Base-by-base conservation (phyloP, 1,140 invertebrate species). In the Apis florea region DNA sequence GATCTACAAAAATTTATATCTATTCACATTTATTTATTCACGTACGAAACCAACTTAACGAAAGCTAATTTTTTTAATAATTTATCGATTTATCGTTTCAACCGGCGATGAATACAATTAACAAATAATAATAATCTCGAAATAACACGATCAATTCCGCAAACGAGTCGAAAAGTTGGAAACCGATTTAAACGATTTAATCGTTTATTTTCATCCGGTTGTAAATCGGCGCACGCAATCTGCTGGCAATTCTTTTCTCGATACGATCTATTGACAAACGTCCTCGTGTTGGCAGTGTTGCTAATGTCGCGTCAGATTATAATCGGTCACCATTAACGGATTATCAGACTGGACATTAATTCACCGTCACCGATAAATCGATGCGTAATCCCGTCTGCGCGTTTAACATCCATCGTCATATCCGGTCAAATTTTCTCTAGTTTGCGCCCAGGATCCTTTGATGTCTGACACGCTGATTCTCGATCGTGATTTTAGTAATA, bases 251-350 rank as follows among this genome's bases (percentile, higher is more conserved):
- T 53, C 49, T 66, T 66, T 17, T 19, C 8, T 0, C 21, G 13
- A 40, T 26, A 17, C 13, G 15, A 51, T 40, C 21, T 6, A 51
- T 61, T 66, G 70, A 73, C 59, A 54, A 74, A 58, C 19, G n/a
- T 53, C n/a, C 40, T 2, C 6, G n/a, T 10, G 49, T 15, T 59
- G 17, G 21, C 9, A 9, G 24, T 31, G 17, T 61, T 51, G 53
- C 31, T 54, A 79, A 73, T 64, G 31, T 73, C 31, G 47, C 26
- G 19, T 31, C 63, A 75, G 79, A 67, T 81, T 47, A 75, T 81
- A 67, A 75, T 81, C 79, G 19, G 40, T 40, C n/a, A 17, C 72
- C 51, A 75, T 81, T 81, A 81, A 74, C 63, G 79, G 63, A 75
- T 81, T 74, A 75, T 31, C 59, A 13, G 11, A 10, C 9, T 49